Percentiles rank a stretch among this genome's conserved stretches.
phyloP scores from a whole-genome alignment of 2,888 invertebrate species.

The Sphaerophoria taeniata region DNA sequence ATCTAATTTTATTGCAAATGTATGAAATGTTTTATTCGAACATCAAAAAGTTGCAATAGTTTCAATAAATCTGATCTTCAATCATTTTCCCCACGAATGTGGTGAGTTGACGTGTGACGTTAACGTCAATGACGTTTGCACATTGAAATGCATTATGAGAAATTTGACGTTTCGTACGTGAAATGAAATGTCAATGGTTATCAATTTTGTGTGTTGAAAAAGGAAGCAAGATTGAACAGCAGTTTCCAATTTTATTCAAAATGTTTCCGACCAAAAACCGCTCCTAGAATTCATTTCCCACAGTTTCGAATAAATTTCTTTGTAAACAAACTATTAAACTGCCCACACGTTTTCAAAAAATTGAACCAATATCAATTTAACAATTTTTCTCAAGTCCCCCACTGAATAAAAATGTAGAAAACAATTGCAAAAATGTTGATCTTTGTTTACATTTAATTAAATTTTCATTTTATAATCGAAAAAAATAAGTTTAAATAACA shows the following conservation, averaged over 20 bases:
- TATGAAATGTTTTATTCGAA: too few species aligned
- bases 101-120: too few species aligned
- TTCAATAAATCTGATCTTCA: too few species aligned
- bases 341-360: conserved; percentile 23
- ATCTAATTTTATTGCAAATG: too few species aligned
- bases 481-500: conserved; percentile 24
- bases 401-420: conserved; percentile 27
- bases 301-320: conserved; percentile 43
- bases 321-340: conserved; percentile 39
- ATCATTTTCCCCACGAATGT: too few species aligned
- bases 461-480: conserved; percentile 37
- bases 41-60: too few species aligned
- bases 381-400: not conserved
- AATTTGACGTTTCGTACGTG: too few species aligned
- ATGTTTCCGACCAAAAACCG: not conserved
- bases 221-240: not conserved
- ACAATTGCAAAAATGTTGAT: conserved; percentile 49
- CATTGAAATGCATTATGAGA: too few species aligned
- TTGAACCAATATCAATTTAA: conserved; percentile 22
- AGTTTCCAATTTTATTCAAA: not conserved
- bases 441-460: conserved; percentile 44
- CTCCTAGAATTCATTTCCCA: not conserved
- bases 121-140: too few species aligned
- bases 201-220: too few species aligned
- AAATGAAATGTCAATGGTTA: too few species aligned